These are phyloP conservation scores for Panthera leo DNA, from an alignment of 2,113 vertebrate species.

Conservation along the genomic window DNA sequence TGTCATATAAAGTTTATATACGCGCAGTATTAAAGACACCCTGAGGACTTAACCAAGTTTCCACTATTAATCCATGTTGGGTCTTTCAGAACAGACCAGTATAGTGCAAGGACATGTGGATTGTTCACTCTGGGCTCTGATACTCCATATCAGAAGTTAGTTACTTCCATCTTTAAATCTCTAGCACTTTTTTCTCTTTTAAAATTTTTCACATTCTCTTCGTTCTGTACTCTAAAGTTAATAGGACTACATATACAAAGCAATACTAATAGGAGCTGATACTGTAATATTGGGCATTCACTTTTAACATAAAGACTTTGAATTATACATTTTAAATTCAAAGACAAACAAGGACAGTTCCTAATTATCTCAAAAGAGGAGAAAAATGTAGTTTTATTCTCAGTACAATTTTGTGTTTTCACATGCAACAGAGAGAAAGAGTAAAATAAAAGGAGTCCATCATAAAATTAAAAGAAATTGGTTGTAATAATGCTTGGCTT, in stretches of 20 bases:
- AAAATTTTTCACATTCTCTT: background rate
- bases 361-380: slow-evolving; percentile 32
- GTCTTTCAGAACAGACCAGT: background rate
- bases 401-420: background rate
- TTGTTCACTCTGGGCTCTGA: background rate
- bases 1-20: background rate
- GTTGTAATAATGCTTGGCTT: slow-evolving; percentile 60
- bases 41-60: background rate
- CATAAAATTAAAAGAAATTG: slow-evolving; percentile 48
- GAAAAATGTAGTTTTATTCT: background rate
- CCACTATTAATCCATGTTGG: background rate
- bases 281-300: background rate
- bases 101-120: background rate
- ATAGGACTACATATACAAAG: background rate
- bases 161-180: background rate
- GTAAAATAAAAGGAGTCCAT: slow-evolving; percentile 43
- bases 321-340: background rate
- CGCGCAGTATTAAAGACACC: background rate
- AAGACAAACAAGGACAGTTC: background rate
- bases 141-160: background rate
- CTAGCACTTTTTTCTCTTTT: background rate
- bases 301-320: background rate
- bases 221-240: background rate
- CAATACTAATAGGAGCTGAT: background rate
- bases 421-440: background rate